Conservation (phyloP, 1,140 invertebrate genomes). For the Trichogramma pretiosum region DNA sequence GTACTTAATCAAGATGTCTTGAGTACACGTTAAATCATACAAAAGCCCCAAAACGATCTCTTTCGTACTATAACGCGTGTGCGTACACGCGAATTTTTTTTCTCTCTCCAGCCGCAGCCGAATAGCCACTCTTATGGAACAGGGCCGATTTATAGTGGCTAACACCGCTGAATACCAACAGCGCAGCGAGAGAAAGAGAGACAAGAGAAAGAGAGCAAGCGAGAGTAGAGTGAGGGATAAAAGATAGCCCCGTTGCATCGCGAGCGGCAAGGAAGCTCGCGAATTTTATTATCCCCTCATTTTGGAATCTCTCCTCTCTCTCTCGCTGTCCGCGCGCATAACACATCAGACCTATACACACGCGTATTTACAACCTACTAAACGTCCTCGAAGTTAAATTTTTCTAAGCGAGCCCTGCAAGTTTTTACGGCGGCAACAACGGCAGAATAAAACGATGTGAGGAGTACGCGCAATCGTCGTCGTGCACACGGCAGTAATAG, state of each 20-base stretch:
- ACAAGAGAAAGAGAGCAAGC: not conserved
- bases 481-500: not conserved
- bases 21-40: too few relatives aligned
- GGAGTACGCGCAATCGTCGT: not conserved
- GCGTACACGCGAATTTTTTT: not conserved
- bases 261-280: too few relatives aligned
- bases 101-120: too few relatives aligned
- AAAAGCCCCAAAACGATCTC: too few relatives aligned
- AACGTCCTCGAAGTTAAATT: slow-evolving; percentile 8
- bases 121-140: not conserved
- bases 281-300: slow-evolving; percentile 12
- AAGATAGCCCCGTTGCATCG: too few relatives aligned
- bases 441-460: too few relatives aligned
- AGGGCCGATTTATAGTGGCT: slow-evolving; percentile 29
- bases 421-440: too few relatives aligned
- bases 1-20: too few relatives aligned
- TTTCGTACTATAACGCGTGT: not conserved
- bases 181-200: not conserved
- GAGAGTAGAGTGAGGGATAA: too few relatives aligned
- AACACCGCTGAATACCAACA: slow-evolving; percentile 27
- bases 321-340: too few relatives aligned
- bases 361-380: slow-evolving; percentile 12
- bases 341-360: not conserved
- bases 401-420: slow-evolving; percentile 5
- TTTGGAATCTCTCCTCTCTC: slow-evolving; percentile 12